A percentile compares a stretch with the other conserved stretches of the same genome.
These are phyloP conservation scores for Coracopsis vasa DNA, from an alignment of 2,113 vertebrate species.

Conservation along the genomic window DNA sequence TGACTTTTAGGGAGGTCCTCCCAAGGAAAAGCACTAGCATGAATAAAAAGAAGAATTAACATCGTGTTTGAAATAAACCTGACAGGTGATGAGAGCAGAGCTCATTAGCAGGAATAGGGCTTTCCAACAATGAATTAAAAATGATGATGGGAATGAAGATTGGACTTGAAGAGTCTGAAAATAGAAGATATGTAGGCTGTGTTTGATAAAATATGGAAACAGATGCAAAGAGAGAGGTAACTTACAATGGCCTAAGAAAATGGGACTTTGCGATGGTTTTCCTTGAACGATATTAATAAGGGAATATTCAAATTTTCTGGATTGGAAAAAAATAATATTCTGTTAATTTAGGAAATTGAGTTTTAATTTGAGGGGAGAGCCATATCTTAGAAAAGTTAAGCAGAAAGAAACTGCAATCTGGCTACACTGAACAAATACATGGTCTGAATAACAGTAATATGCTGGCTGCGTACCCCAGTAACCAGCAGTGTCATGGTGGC, in stretches of 20 bases:
- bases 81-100: not conserved
- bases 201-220: not conserved
- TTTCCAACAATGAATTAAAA: not conserved
- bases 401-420: not conserved
- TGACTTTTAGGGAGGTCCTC: not conserved
- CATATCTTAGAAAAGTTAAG: not conserved
- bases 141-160: not conserved
- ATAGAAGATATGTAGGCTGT: not conserved
- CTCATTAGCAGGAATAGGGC: not conserved
- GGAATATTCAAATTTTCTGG: not conserved
- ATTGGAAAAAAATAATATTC: not conserved
- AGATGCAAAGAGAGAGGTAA: not conserved
- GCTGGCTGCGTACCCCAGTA: not conserved
- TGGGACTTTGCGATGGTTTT: not conserved
- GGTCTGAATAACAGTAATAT: not conserved
- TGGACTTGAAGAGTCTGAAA: not conserved
- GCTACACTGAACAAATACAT: not conserved
- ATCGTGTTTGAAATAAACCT: not conserved
- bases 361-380: not conserved
- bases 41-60: not conserved
- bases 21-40: not conserved
- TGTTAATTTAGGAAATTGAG: not conserved
- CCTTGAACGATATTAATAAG: not conserved
- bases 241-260: not conserved
- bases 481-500: not conserved